phyloP scores from a whole-genome alignment of 2,797 vertebrate species.

The Danio aesculapii region DNA sequence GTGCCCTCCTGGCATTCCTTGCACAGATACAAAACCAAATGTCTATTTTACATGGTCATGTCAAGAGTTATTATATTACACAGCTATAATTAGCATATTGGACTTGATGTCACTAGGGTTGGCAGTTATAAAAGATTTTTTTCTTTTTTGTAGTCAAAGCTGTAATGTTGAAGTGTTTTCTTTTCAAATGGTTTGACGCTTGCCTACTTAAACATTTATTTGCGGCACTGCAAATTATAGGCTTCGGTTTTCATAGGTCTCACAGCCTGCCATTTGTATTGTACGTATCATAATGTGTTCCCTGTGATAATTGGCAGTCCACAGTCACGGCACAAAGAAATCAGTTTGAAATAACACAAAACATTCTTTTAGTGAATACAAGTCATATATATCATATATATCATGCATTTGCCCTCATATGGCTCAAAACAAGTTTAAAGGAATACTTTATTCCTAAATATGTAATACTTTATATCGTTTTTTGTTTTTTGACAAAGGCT shows the following conservation, averaged over 20 bases:
- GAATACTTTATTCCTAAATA: no score
- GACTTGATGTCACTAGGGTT: neutral
- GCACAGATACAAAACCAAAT: neutral
- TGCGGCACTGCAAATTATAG: constrained; percentile 1
- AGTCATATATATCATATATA: neutral
- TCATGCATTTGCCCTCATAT: neutral
- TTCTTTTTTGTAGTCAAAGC: neutral
- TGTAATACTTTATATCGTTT: no score
- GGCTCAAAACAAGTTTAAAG: neutral
- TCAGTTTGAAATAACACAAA: neutral
- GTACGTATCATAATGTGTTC: neutral
- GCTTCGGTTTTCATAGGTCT: neutral
- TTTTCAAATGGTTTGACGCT: neutral
- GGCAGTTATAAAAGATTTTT: neutral
- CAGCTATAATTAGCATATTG: neutral
- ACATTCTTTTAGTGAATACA: neutral
- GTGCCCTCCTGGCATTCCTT: neutral
- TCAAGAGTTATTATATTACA: neutral
- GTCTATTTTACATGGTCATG: neutral
- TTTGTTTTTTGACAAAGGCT: no score
- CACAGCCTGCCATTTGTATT: neutral
- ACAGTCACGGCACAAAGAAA: neutral
- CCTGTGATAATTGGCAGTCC: neutral
- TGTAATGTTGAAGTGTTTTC: neutral
- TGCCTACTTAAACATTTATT: neutral